Base-by-base conservation (phyloP, 2,113 vertebrate species). In the Petrocephalus zakoni region DNA sequence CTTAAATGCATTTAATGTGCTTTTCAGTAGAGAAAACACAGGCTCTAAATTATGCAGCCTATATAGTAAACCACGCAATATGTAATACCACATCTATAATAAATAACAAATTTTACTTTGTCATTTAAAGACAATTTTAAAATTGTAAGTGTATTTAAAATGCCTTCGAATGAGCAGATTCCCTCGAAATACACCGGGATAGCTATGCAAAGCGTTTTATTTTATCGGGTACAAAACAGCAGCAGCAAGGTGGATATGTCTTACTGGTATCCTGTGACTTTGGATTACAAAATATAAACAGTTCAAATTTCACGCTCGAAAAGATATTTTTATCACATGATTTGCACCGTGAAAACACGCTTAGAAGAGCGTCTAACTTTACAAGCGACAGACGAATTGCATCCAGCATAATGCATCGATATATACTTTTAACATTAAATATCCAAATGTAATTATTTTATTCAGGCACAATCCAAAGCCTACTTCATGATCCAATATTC, bases 401-500 rank as follows among this genome's bases (percentile, higher is more conserved):
- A 19, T 19, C 11, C 34, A 75, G 72, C 34, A 13, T 78, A 78
- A 78, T 78, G 42, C 25, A 78, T 78, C 34, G 15, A 34, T 42
- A 78, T 37, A 13, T 75, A 19, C 37, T 34, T 34, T 78, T 78
- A 78, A 42, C 13, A 78, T 17, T 78, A 68, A 78, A 42, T 78
- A 78, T 78, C 29, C 37, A 42, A 42, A 78, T 78, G 15, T 75
- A 42, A 78, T 75, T 17, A 37, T 78, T 78, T 78, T 68, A 68
- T 78, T 78, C 34, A 42, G 72, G 42, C 34, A 19, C 81, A 83
- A 21, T 83, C 46, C 21, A 83, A 83, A 83, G 81, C 81, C 81
- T 49, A 83, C 81, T 83, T 83, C 7, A 83, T 49, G 37, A 22
- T 83, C 42, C 42, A n/a, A 83, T 83, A 83, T 83, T 83, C 47